Conservation (phyloP, 2,888 invertebrate species). For the Microchrysa polita region DNA sequence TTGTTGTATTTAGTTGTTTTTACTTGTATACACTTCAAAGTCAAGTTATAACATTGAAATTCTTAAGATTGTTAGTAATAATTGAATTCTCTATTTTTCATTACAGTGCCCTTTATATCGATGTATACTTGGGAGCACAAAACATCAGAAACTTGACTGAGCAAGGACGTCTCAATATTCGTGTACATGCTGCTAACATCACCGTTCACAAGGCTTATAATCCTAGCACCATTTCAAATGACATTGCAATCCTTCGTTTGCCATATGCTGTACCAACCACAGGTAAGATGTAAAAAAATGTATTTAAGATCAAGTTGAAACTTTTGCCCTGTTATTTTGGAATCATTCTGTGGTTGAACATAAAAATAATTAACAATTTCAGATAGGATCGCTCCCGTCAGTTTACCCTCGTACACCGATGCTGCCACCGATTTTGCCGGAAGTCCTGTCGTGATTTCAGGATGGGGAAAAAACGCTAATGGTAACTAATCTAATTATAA, state of each 20-base stretch:
- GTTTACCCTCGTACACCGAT: slow-evolving; percentile 60
- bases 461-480: slow-evolving; percentile 64
- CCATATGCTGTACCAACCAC: slow-evolving; percentile 59
- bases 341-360: no score
- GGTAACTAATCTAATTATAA: neutral
- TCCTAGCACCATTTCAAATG: slow-evolving; percentile 60
- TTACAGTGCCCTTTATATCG: slow-evolving; percentile 14
- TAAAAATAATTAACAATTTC: slow-evolving; percentile 45
- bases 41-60: no score
- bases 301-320: no score
- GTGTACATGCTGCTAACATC: slow-evolving; percentile 54
- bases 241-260: slow-evolving; percentile 60
- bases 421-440: slow-evolving; percentile 59
- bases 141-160: slow-evolving; percentile 62
- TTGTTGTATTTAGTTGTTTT: no score
- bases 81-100: no score
- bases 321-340: no score
- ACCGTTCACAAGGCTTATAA: slow-evolving; percentile 62
- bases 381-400: slow-evolving; percentile 64
- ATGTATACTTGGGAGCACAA: slow-evolving; percentile 62
- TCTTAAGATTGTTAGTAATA: no score
- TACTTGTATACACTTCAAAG: no score
- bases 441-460: slow-evolving; percentile 63
- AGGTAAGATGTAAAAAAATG: slow-evolving; percentile 57
- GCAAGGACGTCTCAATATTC: slow-evolving; percentile 62